A percentile compares a stretch with the other conserved stretches of the same genome.
Conservation (phyloP, 2,113 vertebrate species). For the Corydoras sp. region DNA sequence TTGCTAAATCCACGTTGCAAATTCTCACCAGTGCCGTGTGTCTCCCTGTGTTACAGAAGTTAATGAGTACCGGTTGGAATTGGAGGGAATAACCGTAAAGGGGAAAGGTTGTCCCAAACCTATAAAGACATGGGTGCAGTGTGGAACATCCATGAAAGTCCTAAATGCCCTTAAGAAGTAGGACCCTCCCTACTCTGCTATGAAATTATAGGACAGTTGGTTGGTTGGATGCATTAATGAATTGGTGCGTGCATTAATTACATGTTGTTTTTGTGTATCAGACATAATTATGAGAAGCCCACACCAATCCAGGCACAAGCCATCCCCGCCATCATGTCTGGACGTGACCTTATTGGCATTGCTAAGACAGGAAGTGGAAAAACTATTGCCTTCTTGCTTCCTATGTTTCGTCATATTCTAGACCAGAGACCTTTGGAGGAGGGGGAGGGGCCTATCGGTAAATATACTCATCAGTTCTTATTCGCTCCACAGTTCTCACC, state of each 20-base stretch:
- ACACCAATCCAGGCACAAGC: constrained; percentile 95
- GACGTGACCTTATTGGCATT: constrained; percentile 93
- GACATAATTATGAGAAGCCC: constrained; percentile 93
- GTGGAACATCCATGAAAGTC: constrained; percentile 98
- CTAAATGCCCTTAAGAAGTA: constrained; percentile 89
- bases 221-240: too few species aligned
- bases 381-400: constrained; percentile 93
- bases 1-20: too few species aligned
- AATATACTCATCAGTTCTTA: constrained; percentile 2
- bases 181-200: constrained; percentile 47
- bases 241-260: too few species aligned
- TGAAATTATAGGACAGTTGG: too few species aligned
- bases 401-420: constrained; percentile 98
- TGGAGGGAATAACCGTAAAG: constrained; percentile 93
- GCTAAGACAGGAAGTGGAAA: constrained; percentile 98
- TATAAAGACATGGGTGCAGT: constrained; percentile 97
- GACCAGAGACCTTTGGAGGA: constrained; percentile 93
- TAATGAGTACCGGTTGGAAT: constrained; percentile 78
- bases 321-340: constrained; percentile 94
- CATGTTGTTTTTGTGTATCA: constrained; percentile 40
- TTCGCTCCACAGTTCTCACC: background rate
- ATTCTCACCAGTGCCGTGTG: too few species aligned
- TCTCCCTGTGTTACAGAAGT: constrained; percentile 68
- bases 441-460: constrained; percentile 91
- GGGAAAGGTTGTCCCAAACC: constrained; percentile 97